Base-by-base conservation (phyloP, 2,113 vertebrate species). In the Orientallactaga bullata region DNA sequence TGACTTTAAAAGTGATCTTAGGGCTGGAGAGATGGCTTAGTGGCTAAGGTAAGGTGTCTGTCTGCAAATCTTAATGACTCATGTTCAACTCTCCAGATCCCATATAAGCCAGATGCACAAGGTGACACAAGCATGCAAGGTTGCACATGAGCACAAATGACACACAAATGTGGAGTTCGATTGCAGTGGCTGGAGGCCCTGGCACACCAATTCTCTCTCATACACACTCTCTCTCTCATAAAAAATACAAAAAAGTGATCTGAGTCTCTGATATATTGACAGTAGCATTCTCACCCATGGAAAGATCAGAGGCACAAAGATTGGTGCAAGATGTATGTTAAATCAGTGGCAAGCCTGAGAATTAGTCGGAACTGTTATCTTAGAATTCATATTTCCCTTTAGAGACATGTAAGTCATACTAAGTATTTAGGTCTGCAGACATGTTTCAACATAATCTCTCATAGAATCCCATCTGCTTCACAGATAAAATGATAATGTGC, bases 261-360 rank as follows among this genome's bases (percentile, higher is more conserved):
- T 47, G 79, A 5, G 24, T 78, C 60, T 88, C 23, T 69, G 61
- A 93, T 90, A 74, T 65, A 84, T 55, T 78, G 20, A 23, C 66
- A 63, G 47, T 58, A 81, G 65, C 65, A 78, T 88, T 79, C 39
- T 80, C 69, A 91, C 87, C 79, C 35, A 80, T 37, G 76, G 91
- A 87, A 96, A 91, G 55, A 82, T 89, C 58, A 78, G 74, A 97
- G 69, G 51, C 81, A 66, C 13, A 96, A 85, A 88, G 65, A 69
- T 63, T 58, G 15, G 58, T 30, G 17, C 51, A 77, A 72, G 32
- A 16, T 86, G 90, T 95, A 39, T 69, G 78, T 18, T 93, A 81
- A 68, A 63, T 66, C 42, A 63, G 21, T 51, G 42, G 71, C 60
- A 85, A 93, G 83, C 42, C 32, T 5, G 18, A 71, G 65, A 85